phyloP scores from a whole-genome alignment of 2,888 invertebrate species.

The Hybos culiciformis region DNA sequence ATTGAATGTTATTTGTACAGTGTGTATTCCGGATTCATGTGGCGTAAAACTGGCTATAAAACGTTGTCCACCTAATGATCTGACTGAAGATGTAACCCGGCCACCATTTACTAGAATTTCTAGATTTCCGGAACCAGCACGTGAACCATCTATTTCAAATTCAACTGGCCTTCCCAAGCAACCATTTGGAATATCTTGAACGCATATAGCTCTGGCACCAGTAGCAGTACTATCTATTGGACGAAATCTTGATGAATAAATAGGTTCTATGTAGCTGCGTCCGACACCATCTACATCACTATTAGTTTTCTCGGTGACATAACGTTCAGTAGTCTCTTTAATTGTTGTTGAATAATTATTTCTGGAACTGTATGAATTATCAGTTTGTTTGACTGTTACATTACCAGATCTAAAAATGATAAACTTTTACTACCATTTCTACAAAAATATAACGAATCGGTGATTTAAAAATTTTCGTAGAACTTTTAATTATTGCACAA shows the following conservation, averaged over 20 bases:
- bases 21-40: slow-evolving; percentile 68
- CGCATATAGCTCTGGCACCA: slow-evolving; percentile 73
- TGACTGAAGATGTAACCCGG: slow-evolving; percentile 85
- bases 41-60: slow-evolving; percentile 90
- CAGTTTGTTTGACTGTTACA: slow-evolving; percentile 32
- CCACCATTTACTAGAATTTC: slow-evolving; percentile 93
- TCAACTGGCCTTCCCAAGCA: slow-evolving; percentile 82
- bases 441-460: neutral
- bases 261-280: slow-evolving; percentile 23
- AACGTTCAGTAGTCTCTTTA: slow-evolving; percentile 33
- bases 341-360: slow-evolving; percentile 33
- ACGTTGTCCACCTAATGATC: slow-evolving; percentile 75
- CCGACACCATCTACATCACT: slow-evolving; percentile 10
- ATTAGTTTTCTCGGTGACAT: slow-evolving; percentile 28
- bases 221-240: slow-evolving; percentile 44
- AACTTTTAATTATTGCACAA: slow-evolving; percentile 13
- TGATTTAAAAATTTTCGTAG: neutral
- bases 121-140: slow-evolving; percentile 91
- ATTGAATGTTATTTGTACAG: slow-evolving; percentile 90
- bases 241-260: slow-evolving; percentile 30
- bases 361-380: slow-evolving; percentile 29
- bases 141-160: slow-evolving; percentile 93
- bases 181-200: slow-evolving; percentile 76
- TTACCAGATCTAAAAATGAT: slow-evolving; percentile 30
- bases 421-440: neutral